Conservation (phyloP, 92 coral and sea anemone species). For the Paramuricea clavata region DNA sequence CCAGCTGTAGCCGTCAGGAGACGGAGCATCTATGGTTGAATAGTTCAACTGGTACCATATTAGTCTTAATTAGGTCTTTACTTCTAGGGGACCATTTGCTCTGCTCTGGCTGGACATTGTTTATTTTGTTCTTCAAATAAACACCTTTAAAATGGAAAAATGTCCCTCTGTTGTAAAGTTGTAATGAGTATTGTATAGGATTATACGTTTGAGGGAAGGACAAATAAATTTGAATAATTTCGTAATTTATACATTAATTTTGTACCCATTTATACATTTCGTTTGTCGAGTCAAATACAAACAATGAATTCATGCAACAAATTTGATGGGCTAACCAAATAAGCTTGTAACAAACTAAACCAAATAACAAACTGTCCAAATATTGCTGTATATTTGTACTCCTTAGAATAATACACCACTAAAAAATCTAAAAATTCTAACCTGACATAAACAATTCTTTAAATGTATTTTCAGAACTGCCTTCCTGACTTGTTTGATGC, state of each 20-base stretch:
- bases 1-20: slow-evolving; percentile 56
- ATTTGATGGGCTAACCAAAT: no score
- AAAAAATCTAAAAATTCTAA: slow-evolving; percentile 7
- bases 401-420: no score
- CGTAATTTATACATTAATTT: no score
- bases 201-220: no score
- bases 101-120: slow-evolving; percentile 19
- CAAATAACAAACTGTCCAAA: no score
- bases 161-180: background rate
- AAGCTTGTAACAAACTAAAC: no score
- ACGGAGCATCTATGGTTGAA: slow-evolving; percentile 41
- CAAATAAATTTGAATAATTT: no score
- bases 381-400: no score
- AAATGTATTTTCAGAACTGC: slow-evolving; percentile 23
- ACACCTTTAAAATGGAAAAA: slow-evolving; percentile 11
- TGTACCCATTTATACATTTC: no score
- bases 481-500: slow-evolving; percentile 19
- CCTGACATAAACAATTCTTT: slow-evolving; percentile 44
- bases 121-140: slow-evolving; percentile 38
- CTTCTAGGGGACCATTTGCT: slow-evolving; percentile 42
- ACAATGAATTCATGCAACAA: no score
- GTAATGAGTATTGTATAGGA: slow-evolving; percentile 7
- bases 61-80: slow-evolving; percentile 27
- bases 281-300: no score
- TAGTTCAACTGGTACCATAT: slow-evolving; percentile 39